Evolutionary conservation across 2,113 vertebrate species (phyloP), one percentile per base, ranked within the genome.

Genomic region (Eulemur macaco): DNA sequence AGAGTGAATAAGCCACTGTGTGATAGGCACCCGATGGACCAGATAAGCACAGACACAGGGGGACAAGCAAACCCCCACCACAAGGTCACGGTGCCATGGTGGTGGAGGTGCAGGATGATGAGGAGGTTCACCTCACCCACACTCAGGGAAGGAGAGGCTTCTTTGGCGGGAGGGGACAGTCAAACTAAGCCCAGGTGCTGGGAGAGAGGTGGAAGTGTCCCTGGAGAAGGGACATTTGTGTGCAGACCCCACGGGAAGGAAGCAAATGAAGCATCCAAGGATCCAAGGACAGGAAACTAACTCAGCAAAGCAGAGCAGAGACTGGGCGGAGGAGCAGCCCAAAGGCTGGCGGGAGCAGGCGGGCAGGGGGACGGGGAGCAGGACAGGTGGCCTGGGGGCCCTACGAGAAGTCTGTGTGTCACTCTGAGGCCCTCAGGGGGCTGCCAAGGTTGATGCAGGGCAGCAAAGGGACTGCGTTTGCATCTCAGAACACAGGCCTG

Each of bases 1-100:
- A 21, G 21, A 14, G 15, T 2, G 14, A 7, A 34, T 14, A 15
- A 17, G n/a, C 7, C 0, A 0, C 66, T 64, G 0, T 4, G 39
- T 7, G 15, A 27, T 18, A 20, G n/a, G 15, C 29, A 6, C 7
- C 0, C 6, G 20, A 34, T 1, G 50, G n/a, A 18, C 42, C 31
- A 17, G 47, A 66, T 20, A 42, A 66, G 29, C 76, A 94, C 6
- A n/a, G 42, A 52, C 29, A 52, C 29, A 2, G 0, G 11, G 47
- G 17, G 37, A 6, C 78, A 18, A 5, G 86, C 20, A 60, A 20
- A 1, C 18, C 31, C 45, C 3, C 76, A 1, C 1, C 0, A 2
- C 6, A 23, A 42, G 47, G 31, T 29, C 37, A 1, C 1, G 3
- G 9, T 2, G 14, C n/a, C 1, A 1, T 4, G 11, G 27, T 18